Evolutionary conservation across 2,113 vertebrate genomes (phyloP), one percentile per base, ranked within the genome.

Genomic region (Mesembrinibis cayennensis): DNA sequence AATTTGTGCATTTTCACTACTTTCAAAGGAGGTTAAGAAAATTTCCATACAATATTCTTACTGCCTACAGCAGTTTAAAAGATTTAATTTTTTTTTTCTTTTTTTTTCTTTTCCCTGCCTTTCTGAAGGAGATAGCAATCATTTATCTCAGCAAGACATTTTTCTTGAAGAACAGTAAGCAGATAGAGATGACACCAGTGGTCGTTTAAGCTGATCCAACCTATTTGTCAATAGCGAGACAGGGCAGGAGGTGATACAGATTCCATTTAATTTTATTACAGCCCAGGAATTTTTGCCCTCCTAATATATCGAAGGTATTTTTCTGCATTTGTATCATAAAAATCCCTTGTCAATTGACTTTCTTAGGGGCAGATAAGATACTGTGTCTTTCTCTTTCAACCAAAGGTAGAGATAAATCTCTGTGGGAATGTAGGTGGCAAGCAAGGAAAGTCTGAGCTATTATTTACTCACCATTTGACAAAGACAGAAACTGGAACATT

Each of bases 251-350:
- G 67, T 93, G 55, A 98, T 95, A 94, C 10, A 91, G 53, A 38
- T 66, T 88, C 47, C 70, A 91, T 89, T 98, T 97, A 93, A 96
- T 96, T 97, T 97, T 90, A 94, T 81, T 96, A 56, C 47, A 93
- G 66, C 59, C 10, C 53, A 91, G 50, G n/a, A 95, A 79, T 80
- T 95, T 97, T 95, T 92, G 40, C 49, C 59, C 74, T 74, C 20
- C 40, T 95, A 93, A 94, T 85, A 67, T 77, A 91, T 90, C 2
- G 23, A 29, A 78, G 50, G 59, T 69, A 82, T 94, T 93, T 95
- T 93, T 87, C 94, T 16, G 8, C 50, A 80, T 96, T 73, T 96
- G 16, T 89, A 56, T 79, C 22, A 93, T 59, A 93, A 93, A 96
- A 97, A 84, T 89, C 30, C 25, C 53, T 85, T 92, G 34, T 65